Conservation (phyloP, 2,888 invertebrate genomes). For the Dione juno region DNA sequence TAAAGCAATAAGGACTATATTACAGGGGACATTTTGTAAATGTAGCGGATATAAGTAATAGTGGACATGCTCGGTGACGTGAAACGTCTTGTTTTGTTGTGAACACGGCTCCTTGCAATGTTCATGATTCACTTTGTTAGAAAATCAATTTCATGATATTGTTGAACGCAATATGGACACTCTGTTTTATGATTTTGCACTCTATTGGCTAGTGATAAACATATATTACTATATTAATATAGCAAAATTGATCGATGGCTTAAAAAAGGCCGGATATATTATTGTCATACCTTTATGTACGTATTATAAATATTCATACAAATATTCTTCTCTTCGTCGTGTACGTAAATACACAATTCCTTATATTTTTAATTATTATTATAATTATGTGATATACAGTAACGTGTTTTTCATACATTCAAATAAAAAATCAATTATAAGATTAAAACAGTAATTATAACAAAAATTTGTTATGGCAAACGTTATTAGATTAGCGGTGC, state of each 20-base stretch:
- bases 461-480: constrained; percentile 5
- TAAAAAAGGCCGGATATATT: no score
- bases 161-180: not conserved
- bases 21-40: constrained; percentile 7
- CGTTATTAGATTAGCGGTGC: constrained; percentile 17
- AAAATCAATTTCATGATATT: constrained; percentile 39
- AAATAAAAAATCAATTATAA: not conserved
- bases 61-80: constrained; percentile 53
- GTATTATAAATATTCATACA: no score
- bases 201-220: not conserved
- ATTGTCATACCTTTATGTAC: no score
- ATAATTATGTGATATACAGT: not conserved
- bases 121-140: constrained; percentile 47
- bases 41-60: constrained; percentile 44
- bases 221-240: not conserved
- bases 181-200: constrained; percentile 2
- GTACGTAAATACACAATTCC: no score
- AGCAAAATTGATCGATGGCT: no score
- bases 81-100: constrained; percentile 57
- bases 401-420: no score
- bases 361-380: no score
- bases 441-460: not conserved
- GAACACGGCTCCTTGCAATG: constrained; percentile 53
- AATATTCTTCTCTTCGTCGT: no score
- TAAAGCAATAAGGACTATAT: constrained; percentile 42